Base-by-base conservation (phyloP, 2,113 vertebrate species). In the Oryzias celebensis region DNA sequence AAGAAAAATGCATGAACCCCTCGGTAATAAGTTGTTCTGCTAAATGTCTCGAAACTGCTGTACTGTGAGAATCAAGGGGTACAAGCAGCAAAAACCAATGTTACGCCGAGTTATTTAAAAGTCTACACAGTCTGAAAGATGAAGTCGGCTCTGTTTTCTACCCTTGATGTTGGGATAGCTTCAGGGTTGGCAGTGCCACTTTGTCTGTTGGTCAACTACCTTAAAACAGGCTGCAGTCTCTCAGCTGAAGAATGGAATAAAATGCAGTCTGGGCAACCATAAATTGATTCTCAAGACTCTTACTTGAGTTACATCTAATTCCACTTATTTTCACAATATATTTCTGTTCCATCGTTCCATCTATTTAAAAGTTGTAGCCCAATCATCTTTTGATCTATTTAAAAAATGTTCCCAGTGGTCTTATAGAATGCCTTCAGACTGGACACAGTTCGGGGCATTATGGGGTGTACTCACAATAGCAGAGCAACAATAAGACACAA, bases 1-100 rank as follows among this genome's bases (percentile, higher is more conserved):
- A 75, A 82, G 75, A 85, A 80, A 85, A 81, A 85, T 77, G 52
- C 63, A 84, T 76, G 77, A 86, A 79, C 52, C 71, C 45, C 57
- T 76, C 55, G 44, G 52, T 78, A 63, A 78, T 82, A 77, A 55
- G 60, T 77, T 72, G 71, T 76, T 67, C 75, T 74, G 50, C 42
- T 80, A 77, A 85, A 84, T 75, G 80, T 73, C 53, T 72, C 55
- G 54, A 77, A 77, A 75, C 22, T 22, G 50, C 62, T 63, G 59
- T 36, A 36, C 65, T 36, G 45, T 63, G 54, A 46, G 67, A 83
- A 75, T 68, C 56, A 56, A 42, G n/a, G 71, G 72, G 62, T 42
- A 45, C 47, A 63, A 24, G 54, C 58, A 43, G 57, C 49, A 52
- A 62, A 69, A 78, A 58, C 36, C 20, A 66, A 53, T 60, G 62